Base-by-base conservation (phyloP, 2,113 vertebrate species). In the Bos javanicus region DNA sequence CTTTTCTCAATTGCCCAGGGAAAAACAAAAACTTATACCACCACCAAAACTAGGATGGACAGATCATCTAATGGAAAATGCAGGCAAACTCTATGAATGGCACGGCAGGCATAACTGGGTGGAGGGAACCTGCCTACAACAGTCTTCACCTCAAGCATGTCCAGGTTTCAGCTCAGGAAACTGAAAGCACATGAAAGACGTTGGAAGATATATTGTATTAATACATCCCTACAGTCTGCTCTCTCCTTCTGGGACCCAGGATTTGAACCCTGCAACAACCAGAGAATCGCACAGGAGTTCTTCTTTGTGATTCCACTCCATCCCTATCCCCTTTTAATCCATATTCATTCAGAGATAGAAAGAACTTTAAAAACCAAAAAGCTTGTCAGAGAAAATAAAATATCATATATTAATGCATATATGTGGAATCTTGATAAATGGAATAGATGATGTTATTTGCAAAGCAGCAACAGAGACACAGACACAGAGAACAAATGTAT, bases 61-160 rank as follows among this genome's bases (percentile, higher is more conserved):
- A 48, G 16, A 59, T 64, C 82, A 76, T 9, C 14, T 5, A 6
- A 7, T 8, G 60, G 48, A 25, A 83, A 87, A 33, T 7, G 11
- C 3, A n/a, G 46, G 82, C 14, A 28, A 23, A 64, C 1, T 21
- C 17, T 26, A 5, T 26, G 26, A 46, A 28, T 2, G 2, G n/a
- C 46, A 28, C 0, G 1, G 25, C 64, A 39, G 28, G 25, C 8
- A 50, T 33, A 82, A 23, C 26, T 5, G 13, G 3, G 26, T 1
- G 1, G 52, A 19, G 23, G 33, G 59, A 43, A n/a, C 33, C 62
- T 43, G 13, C 26, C 28, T 3, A 16, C 14, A 33, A 19, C 17
- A 33, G 43, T 26, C 74, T 60, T 26, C 64, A 64, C 7, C 17
- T 80, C 54, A 7, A 30, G 64, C 46, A 36, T 0, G 4, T 6